Evolutionary conservation across 2,113 vertebrate genomes (phyloP), one percentile per base, ranked within the genome.

Genomic region (Dolichallabes microphthalmus): DNA sequence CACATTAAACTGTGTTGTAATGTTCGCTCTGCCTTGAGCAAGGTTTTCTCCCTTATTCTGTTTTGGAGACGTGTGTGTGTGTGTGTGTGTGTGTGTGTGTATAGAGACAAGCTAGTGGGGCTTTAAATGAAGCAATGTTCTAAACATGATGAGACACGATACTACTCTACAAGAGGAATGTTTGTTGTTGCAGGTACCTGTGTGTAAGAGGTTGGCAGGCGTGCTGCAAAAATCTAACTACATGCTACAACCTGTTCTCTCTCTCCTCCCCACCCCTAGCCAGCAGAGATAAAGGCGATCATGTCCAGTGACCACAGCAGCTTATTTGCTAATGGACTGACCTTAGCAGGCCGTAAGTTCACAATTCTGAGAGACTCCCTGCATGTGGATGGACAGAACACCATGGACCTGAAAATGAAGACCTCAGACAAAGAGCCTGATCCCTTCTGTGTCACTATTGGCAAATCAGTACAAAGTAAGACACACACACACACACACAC

Each of bases 351-450:
- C 4, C 57, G 1, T 0, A 86, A 60, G 82, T 88, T 84, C 61
- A 85, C 84, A 3, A 32, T 89, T 12, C 75, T 90, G 89, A 89
- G 89, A 73, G 89, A 90, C 32, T 10, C 0, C 5, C 84, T 87
- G 39, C 2, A 69, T 3, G 17, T 61, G 2, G 87, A 89, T 0
- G 84, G 69, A 2, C 77, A 87, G 58, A 60, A 68, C 85, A 89
- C 88, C 82, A 87, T 91, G 90, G 91, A 91, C 73, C 39, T 91
- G 14, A 86, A 86, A 55, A 91, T 89, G 86, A 91, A 92, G 58
- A 57, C 32, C 14, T 58, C 86, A 19, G 86, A 89, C 0, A 75
- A 25, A 45, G 50, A 88, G 1, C 63, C 80, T 0, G 11, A 87
- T n/a, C 89, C 89, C 2, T 85, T 55, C 64, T 80, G n/a, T n/a